Evolutionary conservation across 2,797 vertebrate genomes (phyloP).

Genomic region (Pipistrellus pygmaeus): DNA sequence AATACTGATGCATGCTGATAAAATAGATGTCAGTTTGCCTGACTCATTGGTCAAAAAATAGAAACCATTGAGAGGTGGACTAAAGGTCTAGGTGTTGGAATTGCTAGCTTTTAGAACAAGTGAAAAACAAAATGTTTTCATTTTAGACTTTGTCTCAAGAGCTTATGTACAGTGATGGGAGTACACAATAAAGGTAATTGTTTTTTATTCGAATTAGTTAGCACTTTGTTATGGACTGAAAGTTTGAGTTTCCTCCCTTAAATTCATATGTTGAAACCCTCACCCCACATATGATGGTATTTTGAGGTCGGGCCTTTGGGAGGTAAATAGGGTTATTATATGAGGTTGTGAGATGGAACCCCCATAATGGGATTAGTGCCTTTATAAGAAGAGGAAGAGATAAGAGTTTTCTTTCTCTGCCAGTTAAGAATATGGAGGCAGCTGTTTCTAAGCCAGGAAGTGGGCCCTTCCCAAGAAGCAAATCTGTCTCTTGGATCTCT

Average conservation of each 20-base stretch:
- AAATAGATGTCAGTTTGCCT: slow-evolving; percentile 65
- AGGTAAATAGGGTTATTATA: not conserved
- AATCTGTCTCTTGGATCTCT: not conserved
- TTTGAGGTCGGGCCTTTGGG: not conserved
- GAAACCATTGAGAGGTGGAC: slow-evolving; percentile 70
- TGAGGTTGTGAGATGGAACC: not conserved
- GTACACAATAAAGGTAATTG: not conserved
- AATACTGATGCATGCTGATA: slow-evolving; percentile 53
- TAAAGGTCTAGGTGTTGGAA: slow-evolving; percentile 54
- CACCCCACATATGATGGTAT: not conserved
- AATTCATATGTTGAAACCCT: not conserved
- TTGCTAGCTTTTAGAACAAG: slow-evolving; percentile 66
- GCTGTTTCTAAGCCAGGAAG: not conserved
- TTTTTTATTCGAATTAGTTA: slow-evolving; percentile 10
- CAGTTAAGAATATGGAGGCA: not conserved
- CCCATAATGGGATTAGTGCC: not conserved
- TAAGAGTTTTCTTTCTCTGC: not conserved
- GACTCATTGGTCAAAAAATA: slow-evolving; percentile 77
- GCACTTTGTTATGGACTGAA: not conserved
- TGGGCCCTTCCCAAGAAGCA: not conserved
- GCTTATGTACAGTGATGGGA: not conserved
- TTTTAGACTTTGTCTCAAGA: slow-evolving; percentile 46
- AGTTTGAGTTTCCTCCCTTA: not conserved
- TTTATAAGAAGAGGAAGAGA: not conserved
- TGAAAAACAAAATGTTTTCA: slow-evolving; percentile 52